Conservation (phyloP, 1,140 invertebrate species). For the Augochlora pura region DNA sequence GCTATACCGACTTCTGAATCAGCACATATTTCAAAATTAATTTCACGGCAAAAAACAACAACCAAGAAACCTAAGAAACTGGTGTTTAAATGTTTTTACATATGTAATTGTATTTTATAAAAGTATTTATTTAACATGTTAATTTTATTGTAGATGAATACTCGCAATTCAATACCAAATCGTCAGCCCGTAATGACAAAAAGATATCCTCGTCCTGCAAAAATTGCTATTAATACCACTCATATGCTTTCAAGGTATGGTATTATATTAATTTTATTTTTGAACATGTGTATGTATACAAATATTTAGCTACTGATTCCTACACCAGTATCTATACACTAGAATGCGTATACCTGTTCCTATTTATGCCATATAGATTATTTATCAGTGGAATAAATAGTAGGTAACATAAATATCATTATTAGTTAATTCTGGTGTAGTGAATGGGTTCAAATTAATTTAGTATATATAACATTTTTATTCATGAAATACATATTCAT, state of each 20-base stretch:
- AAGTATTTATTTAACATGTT: background rate
- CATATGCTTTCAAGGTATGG: constrained; percentile 35
- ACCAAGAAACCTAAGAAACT: constrained; percentile 23
- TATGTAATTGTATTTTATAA: background rate
- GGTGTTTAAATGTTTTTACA: background rate
- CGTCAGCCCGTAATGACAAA: constrained; percentile 8
- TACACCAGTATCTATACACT: no score
- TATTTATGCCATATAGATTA: no score
- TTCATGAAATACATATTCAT: background rate
- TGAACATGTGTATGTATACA: no score
- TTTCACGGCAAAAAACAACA: constrained; percentile 81
- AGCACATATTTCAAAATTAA: constrained; percentile 82
- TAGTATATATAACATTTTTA: background rate
- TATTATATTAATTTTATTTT: background rate
- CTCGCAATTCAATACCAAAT: constrained; percentile 1
- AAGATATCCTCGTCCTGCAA: background rate
- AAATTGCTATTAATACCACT: constrained; percentile 8
- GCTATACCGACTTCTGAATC: constrained; percentile 81
- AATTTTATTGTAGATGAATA: background rate
- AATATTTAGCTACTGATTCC: no score
- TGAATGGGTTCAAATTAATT: no score
- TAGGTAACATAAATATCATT: no score
- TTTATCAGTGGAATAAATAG: no score
- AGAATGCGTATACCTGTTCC: no score
- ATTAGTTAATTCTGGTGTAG: no score